These are phyloP conservation scores for Odontocolon sp. DNA, from an alignment of 2,888 invertebrate genomes.

Conservation along the genomic window DNA sequence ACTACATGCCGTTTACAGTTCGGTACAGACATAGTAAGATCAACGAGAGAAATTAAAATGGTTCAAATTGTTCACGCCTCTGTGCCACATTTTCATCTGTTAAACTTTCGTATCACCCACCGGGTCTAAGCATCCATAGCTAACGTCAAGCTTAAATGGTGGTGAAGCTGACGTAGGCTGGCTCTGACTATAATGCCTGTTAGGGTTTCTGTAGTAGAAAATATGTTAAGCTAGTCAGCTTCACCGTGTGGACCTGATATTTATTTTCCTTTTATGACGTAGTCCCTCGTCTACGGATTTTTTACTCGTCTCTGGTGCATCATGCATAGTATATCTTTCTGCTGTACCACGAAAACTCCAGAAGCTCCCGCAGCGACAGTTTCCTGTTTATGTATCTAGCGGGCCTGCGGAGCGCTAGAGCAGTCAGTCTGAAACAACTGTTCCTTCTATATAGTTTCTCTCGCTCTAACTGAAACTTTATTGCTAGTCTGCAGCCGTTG, in stretches of 20 bases:
- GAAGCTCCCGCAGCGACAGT: conserved; percentile 41
- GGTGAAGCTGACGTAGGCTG: too few species aligned
- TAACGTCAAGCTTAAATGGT: too few species aligned
- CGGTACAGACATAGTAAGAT: too few species aligned
- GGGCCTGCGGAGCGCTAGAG: conserved; percentile 31
- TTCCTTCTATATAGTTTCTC: conserved; percentile 24
- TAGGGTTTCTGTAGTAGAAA: too few species aligned
- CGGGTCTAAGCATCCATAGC: too few species aligned
- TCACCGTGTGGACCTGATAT: too few species aligned
- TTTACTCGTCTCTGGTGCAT: conserved; percentile 1
- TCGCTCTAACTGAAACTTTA: conserved; percentile 1
- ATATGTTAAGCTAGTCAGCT: too few species aligned
- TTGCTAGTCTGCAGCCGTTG: not conserved
- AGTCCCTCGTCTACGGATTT: conserved; percentile 1
- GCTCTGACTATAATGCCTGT: too few species aligned
- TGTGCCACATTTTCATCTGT: too few species aligned
- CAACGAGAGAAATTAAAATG: too few species aligned
- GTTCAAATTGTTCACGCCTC: too few species aligned
- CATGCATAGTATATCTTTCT: conserved; percentile 7
- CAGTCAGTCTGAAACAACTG: conserved; percentile 6
- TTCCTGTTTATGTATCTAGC: conserved; percentile 58
- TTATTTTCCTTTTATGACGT: conserved; percentile 36
- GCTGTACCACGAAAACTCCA: conserved; percentile 25
- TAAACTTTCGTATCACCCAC: too few species aligned
- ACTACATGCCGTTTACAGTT: not conserved